Evolutionary conservation across 2,113 vertebrate species (phyloP), one percentile per base, ranked within the genome.

Genomic region (Centrocercus urophasianus): DNA sequence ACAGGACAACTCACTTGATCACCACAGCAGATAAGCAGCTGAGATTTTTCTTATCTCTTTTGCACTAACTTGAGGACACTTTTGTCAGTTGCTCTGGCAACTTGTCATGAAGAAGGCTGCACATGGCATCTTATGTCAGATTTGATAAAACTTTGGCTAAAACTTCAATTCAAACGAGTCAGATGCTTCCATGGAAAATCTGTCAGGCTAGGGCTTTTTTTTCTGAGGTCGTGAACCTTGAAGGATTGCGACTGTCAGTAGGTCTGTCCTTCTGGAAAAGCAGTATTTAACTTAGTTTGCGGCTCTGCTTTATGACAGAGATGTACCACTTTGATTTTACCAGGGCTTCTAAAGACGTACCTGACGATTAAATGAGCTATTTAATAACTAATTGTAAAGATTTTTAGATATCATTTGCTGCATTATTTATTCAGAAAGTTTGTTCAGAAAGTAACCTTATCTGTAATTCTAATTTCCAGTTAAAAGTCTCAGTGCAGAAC

Each of bases 121-220:
- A 74, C 10, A 72, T 60, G 45, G 30, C 60, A 0, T 79, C 36
- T 59, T 86, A 65, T 52, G 17, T 77, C 69, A 86, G 73, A 86
- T 73, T 92, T 81, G 50, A 76, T 77, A 81, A 80, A 92, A 86
- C 8, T 73, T 88, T 50, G 61, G 27, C 67, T 90, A 79, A 92
- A 85, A 5, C 38, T 77, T 54, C 48, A 12, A 43, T 93, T 87
- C 59, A 85, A 69, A 87, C 15, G 40, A 60, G 40, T 85, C 67
- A 47, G 22, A 80, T 76, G 10, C 86, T 90, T 90, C 76, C 73
- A 59, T 73, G 61, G 15, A 56, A 88, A 83, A 43, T 86, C 76
- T 86, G 21, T 80, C 56, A 82, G 43, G 66, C 22, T 25, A 61
- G 25, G 61, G 6, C 27, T 54, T 83, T 88, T 91, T 90, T 88